Evolutionary conservation across 1,140 invertebrate species (phyloP).

Genomic region (Tetramorium parvispinum): DNA sequence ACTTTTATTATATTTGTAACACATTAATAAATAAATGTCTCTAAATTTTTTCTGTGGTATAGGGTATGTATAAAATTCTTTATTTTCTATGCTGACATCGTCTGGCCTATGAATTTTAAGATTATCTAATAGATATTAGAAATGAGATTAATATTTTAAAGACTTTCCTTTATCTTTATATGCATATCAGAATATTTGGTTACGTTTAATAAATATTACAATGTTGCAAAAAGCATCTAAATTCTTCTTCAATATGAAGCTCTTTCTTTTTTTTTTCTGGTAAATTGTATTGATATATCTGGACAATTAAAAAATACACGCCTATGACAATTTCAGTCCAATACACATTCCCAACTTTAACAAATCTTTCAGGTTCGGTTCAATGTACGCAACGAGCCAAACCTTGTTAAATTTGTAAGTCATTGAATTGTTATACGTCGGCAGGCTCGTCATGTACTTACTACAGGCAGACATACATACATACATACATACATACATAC

Average conservation of each 20-base stretch:
- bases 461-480: slow-evolving; percentile 80
- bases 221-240: slow-evolving; percentile 75
- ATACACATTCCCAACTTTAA: slow-evolving; percentile 76
- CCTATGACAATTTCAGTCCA: slow-evolving; percentile 75
- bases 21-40: slow-evolving; percentile 72
- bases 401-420: slow-evolving; percentile 68
- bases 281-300: slow-evolving; percentile 69
- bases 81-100: slow-evolving; percentile 54
- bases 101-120: slow-evolving; percentile 56
- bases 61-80: slow-evolving; percentile 71
- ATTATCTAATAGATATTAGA: slow-evolving; percentile 58
- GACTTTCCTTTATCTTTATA: slow-evolving; percentile 64
- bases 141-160: slow-evolving; percentile 68
- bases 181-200: slow-evolving; percentile 68
- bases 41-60: slow-evolving; percentile 62
- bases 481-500: slow-evolving; percentile 80
- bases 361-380: slow-evolving; percentile 65
- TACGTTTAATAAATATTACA: slow-evolving; percentile 73
- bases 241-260: slow-evolving; percentile 75
- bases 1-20: slow-evolving; percentile 66
- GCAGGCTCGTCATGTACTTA: slow-evolving; percentile 76
- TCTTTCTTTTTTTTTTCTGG: slow-evolving; percentile 46
- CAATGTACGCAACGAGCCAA: slow-evolving; percentile 67
- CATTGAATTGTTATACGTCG: slow-evolving; percentile 69
- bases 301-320: slow-evolving; percentile 72